Conservation (phyloP, 2,888 invertebrate genomes). For the Stegophylla sp. region DNA sequence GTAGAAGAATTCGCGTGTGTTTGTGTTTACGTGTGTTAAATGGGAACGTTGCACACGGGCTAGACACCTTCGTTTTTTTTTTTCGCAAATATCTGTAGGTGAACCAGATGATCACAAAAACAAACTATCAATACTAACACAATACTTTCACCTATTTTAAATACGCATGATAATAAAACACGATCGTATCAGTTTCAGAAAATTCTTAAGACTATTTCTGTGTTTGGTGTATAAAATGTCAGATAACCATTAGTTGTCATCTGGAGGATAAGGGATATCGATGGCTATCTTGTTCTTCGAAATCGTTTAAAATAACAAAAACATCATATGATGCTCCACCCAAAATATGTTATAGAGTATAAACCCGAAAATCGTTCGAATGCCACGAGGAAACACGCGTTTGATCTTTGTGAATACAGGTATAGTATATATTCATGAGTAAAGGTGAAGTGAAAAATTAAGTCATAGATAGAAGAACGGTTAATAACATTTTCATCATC, state of each 20-base stretch:
- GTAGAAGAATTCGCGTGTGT: neutral
- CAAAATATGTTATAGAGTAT: neutral
- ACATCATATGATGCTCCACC: neutral
- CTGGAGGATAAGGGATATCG: neutral
- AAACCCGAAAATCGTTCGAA: neutral
- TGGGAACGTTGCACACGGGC: neutral
- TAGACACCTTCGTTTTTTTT: neutral
- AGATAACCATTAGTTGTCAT: neutral
- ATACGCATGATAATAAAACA: neutral
- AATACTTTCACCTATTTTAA: constrained; percentile 16
- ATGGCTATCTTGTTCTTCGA: constrained; percentile 8
- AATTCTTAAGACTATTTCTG: neutral
- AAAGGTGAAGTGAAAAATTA: neutral
- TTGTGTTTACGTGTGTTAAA: neutral
- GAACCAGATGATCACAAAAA: neutral
- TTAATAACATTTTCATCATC: neutral
- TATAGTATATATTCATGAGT: neutral
- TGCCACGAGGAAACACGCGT: neutral
- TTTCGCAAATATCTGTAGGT: constrained; percentile 28
- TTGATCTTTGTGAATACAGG: neutral
- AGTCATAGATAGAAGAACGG: neutral
- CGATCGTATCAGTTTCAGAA: neutral
- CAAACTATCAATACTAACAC: neutral
- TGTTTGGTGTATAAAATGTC: neutral
- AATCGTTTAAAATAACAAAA: neutral